Conservation (phyloP, 2,797 vertebrate species). For the Margarornis squamiger region DNA sequence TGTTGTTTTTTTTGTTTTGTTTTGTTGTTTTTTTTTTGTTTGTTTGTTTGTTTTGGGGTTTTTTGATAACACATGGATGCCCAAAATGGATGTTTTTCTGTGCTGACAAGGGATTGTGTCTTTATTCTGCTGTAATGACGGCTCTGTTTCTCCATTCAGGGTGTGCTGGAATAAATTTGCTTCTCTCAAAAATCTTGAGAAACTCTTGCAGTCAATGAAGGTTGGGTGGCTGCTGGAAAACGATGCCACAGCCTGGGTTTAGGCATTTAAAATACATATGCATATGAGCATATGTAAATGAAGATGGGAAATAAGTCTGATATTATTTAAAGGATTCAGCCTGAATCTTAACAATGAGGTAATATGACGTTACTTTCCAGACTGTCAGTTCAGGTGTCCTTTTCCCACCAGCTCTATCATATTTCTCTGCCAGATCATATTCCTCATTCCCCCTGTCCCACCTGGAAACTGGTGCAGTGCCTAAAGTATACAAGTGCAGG, state of each 20-base stretch:
- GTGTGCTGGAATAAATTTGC: rapidly evolving
- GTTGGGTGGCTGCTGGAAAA: background rate
- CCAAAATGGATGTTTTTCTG: background rate
- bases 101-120: background rate
- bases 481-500: background rate
- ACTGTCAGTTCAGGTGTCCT: background rate
- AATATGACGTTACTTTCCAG: background rate
- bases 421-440: background rate
- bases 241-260: background rate
- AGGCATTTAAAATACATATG: background rate
- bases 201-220: background rate
- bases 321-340: background rate
- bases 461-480: background rate
- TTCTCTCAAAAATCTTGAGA: background rate
- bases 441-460: background rate
- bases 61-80: no score
- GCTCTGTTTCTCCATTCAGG: background rate
- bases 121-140: background rate
- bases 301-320: background rate
- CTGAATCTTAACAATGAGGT: background rate
- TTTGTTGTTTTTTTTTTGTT: background rate
- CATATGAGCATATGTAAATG: background rate
- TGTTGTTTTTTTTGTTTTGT: no score
- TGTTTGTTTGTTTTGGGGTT: no score
- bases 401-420: background rate